Evolutionary conservation across 2,888 invertebrate species (phyloP), one percentile per base, ranked within the genome.

Genomic region (Eupithecia tripunctaria): DNA sequence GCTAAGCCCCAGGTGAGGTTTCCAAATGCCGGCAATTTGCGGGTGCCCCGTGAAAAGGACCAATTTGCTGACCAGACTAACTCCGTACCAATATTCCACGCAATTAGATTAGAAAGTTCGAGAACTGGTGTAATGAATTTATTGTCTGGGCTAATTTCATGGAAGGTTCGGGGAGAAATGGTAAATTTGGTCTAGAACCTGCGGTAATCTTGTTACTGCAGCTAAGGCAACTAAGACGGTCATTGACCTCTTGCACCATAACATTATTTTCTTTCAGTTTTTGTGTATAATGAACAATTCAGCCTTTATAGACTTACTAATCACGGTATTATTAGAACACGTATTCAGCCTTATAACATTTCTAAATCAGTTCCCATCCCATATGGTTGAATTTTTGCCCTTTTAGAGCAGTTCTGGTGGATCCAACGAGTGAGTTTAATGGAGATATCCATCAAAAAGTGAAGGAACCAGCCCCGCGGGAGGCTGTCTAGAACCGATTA

Each of bases 51-150:
- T 78, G 79, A 80, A 81, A 79, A 79, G 81, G 79, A 76, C 75
- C 81, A 81, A 82, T 82, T 82, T 82, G 81, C 82, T 82, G 83
- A 81, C 81, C 81, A 72, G 70, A 67, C 70, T 12, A 71, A 68
- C 70, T 67, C 74, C 70, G 72, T 65, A 72, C 74, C 67, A 75
- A 74, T 76, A 73, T 68, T 74, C 72, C 67, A 67, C 67, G 70
- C 76, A 68, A 80, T 79, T 80, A 77, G 80, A 79, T 80, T 80
- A 80, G 74, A 79, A 78, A 80, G 64, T 79, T 79, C 74, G 73
- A 76, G 74, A 79, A 73, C 74, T 71, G 70, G 72, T 70, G 66
- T 80, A 78, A 78, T 78, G 77, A 80, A 78, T 80, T 80, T 80
- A 80, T 79, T 79, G 78, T 76, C 78, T 76, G 72, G 74, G 69